Base-by-base conservation (phyloP, 2,797 vertebrate species). In the Poecilia wingei region DNA sequence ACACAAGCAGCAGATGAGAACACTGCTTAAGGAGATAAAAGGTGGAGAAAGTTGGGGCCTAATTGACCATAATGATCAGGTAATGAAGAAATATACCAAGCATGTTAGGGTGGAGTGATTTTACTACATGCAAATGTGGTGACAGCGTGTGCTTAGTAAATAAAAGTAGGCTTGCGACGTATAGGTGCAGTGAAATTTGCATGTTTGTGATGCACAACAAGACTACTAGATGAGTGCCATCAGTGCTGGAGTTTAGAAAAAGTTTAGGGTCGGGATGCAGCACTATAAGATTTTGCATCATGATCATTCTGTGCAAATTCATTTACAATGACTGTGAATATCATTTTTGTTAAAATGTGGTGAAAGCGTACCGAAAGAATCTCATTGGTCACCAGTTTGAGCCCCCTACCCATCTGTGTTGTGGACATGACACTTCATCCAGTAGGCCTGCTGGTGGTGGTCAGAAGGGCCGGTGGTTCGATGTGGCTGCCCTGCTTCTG, bases 1-100 rank as follows among this genome's bases (percentile, higher is more conserved):
- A 97, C 97, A 97, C 97, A 97, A 97, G 97, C 97, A 97, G 97
- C 96, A 96, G 96, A 97, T 96, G 97, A 95, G 96, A 95, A 95
- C 95, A 96, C 95, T 94, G 96, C 96, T 98, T 98, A 97, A 97
- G 95, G 96, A 97, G 96, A 97, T 98, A 97, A 97, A 98, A 98
- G 96, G 96, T 95, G 95, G 93, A 96, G 96, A 96, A 95, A 96
- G 95, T 96, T 96, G 94, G 92, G 94, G 93, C 86, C 96, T 98
- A 98, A 98, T 98, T 98, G 97, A 97, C 96, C 96, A 96, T 98
- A 97, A 97, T 97, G 96, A 96, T 95, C 93, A 94, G 94, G 93
- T 97, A 97, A 98, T 96, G 93, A 95, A 97, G 96, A 98, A 97
- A 97, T 97, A 97, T 95, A 94, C 86, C 57, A 81, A 84, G 83